Evolutionary conservation across 2,797 vertebrate genomes (phyloP), one percentile per base, ranked within the genome.

Genomic region (Uromys caudimaculatus): DNA sequence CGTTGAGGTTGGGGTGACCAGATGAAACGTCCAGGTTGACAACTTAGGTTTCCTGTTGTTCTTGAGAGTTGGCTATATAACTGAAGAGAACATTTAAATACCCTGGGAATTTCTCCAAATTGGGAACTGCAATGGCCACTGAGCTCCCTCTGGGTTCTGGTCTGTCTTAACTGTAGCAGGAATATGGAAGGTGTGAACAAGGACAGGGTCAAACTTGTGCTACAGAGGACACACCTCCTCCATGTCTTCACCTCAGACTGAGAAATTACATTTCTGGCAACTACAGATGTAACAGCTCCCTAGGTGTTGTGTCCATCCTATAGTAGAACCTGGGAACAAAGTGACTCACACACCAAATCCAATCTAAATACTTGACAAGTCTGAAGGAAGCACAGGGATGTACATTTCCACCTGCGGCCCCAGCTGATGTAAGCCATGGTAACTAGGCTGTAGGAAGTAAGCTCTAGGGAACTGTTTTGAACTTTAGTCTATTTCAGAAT

Each of bases 81-180:
- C 29, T 35, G 71, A 54, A 79, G 27, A 93, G 52, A 81, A 84
- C 82, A 88, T 54, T 38, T 83, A 85, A 96, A 90, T 29, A 71
- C 38, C 19, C 79, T 24, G 13, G 67, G 82, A 87, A 67, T 54
- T 3, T 41, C 87, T 94, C 62, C 75, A 95, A 93, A 86, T 27
- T 32, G 38, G 38, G 94, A 95, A 85, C n/a, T 47, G 47, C 32
- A 86, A 86, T 10, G 67, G 91, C 44, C 73, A 71, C 47, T 50
- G 41, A 79, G 12, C 62, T 90, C 23, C 67, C 29, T 8, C 47
- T 81, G 78, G 58, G 47, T 62, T 93, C 69, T 86, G 38, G 47
- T 94, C 90, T 47, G 41, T 92, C 73, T 71, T 64, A 85, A 93
- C 67, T 47, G 60, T 89, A 89, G 73, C 19, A 92, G 83, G 75